These are phyloP conservation scores for Chionis minor DNA, from an alignment of 2,113 vertebrate species.

Conservation along the genomic window DNA sequence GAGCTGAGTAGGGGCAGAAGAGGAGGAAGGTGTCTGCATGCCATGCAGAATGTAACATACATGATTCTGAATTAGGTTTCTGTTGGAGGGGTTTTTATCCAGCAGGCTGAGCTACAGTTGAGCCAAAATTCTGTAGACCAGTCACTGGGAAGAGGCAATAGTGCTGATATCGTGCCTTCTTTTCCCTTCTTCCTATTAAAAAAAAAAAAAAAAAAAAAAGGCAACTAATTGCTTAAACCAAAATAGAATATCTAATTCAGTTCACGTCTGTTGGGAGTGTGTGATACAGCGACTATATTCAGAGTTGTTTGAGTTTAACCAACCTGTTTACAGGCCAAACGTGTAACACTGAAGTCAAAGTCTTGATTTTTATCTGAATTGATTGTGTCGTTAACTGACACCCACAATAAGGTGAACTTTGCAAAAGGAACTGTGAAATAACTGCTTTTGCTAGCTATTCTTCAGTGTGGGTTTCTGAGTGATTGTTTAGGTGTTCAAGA, in stretches of 20 bases:
- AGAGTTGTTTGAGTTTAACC: conserved; percentile 17
- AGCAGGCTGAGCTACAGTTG: neutral
- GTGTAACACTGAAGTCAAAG: neutral
- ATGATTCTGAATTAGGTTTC: neutral
- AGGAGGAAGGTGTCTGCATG: conserved; percentile 42
- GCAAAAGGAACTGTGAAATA: neutral
- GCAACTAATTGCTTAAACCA: conserved; percentile 50
- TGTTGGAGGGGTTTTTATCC: neutral
- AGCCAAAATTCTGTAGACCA: conserved; percentile 4
- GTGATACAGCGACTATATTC: neutral
- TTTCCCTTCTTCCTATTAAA: neutral
- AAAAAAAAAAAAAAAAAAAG: neutral
- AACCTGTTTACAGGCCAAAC: neutral
- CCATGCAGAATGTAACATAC: neutral
- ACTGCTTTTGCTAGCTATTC: neutral
- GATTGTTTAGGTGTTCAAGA: neutral
- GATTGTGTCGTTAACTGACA: neutral
- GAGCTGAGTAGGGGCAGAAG: conserved; percentile 45
- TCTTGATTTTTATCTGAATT: neutral
- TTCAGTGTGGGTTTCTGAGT: neutral
- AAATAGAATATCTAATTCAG: conserved; percentile 60
- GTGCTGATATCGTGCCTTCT: neutral
- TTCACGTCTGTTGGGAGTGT: conserved; percentile 53
- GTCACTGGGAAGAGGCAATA: neutral
- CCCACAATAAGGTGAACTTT: neutral